These are phyloP conservation scores for Petromus typicus DNA, from an alignment of 2,113 vertebrate species.

Conservation along the genomic window DNA sequence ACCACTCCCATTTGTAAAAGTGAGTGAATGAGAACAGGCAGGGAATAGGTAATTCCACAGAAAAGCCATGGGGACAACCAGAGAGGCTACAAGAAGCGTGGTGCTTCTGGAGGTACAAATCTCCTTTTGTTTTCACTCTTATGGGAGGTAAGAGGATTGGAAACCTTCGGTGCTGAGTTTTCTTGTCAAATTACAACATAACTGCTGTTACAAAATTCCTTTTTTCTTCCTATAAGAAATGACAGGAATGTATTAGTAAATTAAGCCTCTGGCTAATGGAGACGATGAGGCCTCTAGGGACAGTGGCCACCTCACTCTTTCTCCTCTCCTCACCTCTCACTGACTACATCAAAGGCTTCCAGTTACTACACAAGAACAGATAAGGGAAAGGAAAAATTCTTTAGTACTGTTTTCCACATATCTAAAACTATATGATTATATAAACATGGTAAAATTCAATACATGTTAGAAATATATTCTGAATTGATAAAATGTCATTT, in stretches of 20 bases:
- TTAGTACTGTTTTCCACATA: not conserved
- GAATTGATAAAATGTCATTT: constrained; percentile 37
- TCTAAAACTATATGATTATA: not conserved
- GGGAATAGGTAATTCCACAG: not conserved
- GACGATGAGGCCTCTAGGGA: not conserved
- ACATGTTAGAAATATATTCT: constrained; percentile 11
- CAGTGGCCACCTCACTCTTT: not conserved
- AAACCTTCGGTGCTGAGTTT: not conserved
- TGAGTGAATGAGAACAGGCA: not conserved
- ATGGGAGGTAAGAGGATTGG: not conserved
- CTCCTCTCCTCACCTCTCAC: not conserved
- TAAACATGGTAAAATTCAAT: constrained; percentile 10
- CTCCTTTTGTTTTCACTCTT: not conserved
- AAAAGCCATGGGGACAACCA: not conserved
- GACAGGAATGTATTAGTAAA: not conserved
- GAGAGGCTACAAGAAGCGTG: not conserved
- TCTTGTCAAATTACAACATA: not conserved
- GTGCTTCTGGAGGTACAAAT: not conserved
- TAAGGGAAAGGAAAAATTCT: not conserved
- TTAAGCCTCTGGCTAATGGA: not conserved
- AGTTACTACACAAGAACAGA: not conserved
- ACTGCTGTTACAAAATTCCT: not conserved
- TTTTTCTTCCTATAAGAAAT: not conserved
- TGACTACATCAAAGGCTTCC: not conserved
- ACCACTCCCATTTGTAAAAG: not conserved